Conservation (phyloP, 2,888 invertebrate species). For the Limulus polyphemus region DNA sequence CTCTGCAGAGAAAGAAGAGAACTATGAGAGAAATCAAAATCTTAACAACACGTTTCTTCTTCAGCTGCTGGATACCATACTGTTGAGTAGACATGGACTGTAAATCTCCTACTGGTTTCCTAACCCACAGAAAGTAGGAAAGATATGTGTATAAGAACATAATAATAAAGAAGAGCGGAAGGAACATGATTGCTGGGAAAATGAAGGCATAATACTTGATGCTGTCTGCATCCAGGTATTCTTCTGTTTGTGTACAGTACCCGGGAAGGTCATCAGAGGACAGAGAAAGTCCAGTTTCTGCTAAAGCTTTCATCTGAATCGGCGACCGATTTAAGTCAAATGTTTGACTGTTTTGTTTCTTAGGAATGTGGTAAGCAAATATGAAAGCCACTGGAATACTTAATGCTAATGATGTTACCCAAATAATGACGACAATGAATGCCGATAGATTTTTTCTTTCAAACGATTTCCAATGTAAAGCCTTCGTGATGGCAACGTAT, state of each 20-base stretch:
- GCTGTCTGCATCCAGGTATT: not conserved
- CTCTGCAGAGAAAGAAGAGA: not conserved
- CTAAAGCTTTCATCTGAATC: too few relatives aligned
- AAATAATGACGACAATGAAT: not conserved
- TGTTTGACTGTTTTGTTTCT: too few relatives aligned
- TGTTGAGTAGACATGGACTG: not conserved
- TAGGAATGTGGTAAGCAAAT: not conserved
- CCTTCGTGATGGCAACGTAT: not conserved
- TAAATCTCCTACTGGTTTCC: not conserved
- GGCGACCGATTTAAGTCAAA: too few relatives aligned
- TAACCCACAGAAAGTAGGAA: not conserved
- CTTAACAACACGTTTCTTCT: not conserved
- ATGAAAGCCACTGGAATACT: not conserved
- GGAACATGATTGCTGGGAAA: not conserved
- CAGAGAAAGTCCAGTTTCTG: not conserved
- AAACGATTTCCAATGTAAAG: not conserved
- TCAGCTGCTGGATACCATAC: not conserved
- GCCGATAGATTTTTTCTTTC: not conserved
- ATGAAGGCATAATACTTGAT: not conserved
- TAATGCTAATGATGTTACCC: not conserved
- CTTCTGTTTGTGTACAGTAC: not conserved
- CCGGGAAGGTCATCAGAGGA: not conserved
- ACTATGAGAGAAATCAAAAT: not conserved
- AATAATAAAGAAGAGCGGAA: not conserved
- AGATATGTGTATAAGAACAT: not conserved